Evolutionary conservation across 2,797 vertebrate species (phyloP), one percentile per base, ranked within the genome.

Genomic region (Molossus alvarezi): DNA sequence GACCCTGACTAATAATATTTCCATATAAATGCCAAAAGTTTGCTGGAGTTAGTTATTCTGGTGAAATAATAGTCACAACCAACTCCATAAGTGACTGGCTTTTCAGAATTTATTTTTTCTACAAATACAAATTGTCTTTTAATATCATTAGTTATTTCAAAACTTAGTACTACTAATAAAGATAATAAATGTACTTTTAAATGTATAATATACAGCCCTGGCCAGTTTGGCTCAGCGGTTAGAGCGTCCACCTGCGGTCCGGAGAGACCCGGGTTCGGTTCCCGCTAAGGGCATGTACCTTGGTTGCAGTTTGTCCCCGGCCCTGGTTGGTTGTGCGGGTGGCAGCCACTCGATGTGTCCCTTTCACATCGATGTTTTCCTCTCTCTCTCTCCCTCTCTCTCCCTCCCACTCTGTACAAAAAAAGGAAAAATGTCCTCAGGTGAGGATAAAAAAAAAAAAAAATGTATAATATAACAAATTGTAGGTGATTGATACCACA

Each of bases 81-180:
- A 62, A n/a, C 65, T 75, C 64, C 51, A 13, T 41, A 80, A 77
- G 37, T 69, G 67, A 60, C 21, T 1, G 1, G 9, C 12, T 81
- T 96, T 88, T 75, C 41, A 87, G 60, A 95, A 91, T 94, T 60
- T 73, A 51, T 25, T 84, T 9, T 73, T 85, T 69, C 41, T 18
- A 81, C 45, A 89, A 90, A 76, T 79, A 27, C 29, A 92, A 80
- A 88, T 77, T 79, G 3, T 64, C 11, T 93, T 85, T 85, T 76
- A 58, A 64, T 73, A 77, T 67, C 14, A 62, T 25, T 91, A 13
- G 60, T 53, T 80, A 37, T 67, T 60, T 87, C 86, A 76, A 83
- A 92, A 72, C 27, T 81, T 77, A 55, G 14, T 57, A 69, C 17
- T 89, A 33, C 18, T 18, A 41, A 5, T 55, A 33, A 65, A 79